Evolutionary conservation across 2,113 vertebrate species (phyloP), one percentile per base, ranked within the genome.

Genomic region (Chroicocephalus ridibundus): DNA sequence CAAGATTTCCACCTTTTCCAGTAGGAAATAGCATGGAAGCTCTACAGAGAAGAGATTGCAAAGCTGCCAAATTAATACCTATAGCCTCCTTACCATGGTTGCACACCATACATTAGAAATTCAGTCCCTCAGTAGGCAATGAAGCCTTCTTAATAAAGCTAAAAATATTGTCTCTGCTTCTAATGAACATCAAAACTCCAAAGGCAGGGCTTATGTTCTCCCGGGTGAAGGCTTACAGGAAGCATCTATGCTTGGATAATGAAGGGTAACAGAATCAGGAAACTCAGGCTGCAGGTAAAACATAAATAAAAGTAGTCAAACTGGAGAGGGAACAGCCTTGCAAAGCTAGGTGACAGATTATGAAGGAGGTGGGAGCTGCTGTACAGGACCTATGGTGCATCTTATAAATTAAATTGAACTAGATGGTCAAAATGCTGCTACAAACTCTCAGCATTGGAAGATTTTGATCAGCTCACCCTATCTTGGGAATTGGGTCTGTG

Each of bases 341-440:
- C 7, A 69, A 57, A 49, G 9, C 26, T 36, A 64, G 3, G 34
- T 68, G 21, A 40, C 14, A 34, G 42, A 47, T 15, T 27, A 44
- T 7, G 25, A 72, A 65, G 11, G 46, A 77, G 32, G 25, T 11
- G 66, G 64, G 44, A 46, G 11, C 29, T 70, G 38, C 29, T 82
- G 5, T 25, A 27, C 9, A 46, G 44, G 11, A 15, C 2, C 16
- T 40, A 15, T 11, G 0, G 1, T 65, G 9, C 8, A 46, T 74
- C 86, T 90, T 61, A 58, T 26, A 66, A 77, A 72, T 36, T 0
- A 74, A 62, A 77, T 83, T 36, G 9, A 36, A 49, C 14, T 66
- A 52, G 13, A 11, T 85, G 9, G 18, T 79, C 47, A 71, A 93
- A 91, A 68, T 29, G 20, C n/a, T 76, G 40, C 40, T 77, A 38